Conservation (phyloP, 2,888 invertebrate species). For the Tenthredo amoena region DNA sequence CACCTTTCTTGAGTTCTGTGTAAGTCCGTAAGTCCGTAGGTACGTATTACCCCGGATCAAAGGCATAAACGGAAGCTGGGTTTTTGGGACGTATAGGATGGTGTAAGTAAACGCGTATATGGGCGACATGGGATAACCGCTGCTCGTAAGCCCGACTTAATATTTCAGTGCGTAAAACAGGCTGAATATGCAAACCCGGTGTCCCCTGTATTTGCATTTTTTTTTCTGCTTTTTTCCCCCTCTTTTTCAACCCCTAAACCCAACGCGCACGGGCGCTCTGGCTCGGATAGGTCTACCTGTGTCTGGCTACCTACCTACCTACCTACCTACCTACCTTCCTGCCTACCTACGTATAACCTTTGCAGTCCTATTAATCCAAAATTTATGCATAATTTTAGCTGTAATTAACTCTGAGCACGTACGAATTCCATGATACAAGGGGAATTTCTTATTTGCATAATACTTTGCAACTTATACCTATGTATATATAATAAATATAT, state of each 20-base stretch:
- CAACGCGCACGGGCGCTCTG: neutral
- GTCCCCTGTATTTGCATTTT: conserved; percentile 35
- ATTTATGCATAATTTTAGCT: conserved; percentile 47
- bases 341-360: conserved; percentile 22
- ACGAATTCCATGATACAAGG: conserved; percentile 30
- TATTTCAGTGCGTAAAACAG: conserved; percentile 50
- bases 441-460: conserved; percentile 44
- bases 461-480: conserved; percentile 3
- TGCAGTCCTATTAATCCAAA: conserved; percentile 31
- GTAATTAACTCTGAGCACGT: conserved; percentile 45
- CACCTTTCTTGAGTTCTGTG: neutral
- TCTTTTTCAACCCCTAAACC: neutral
- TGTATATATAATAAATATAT: neutral
- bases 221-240: neutral
- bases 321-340: neutral
- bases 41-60: conserved; percentile 14
- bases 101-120: conserved; percentile 31
- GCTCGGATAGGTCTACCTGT: neutral
- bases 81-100: neutral
- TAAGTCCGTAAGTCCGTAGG: neutral
- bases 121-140: conserved; percentile 46
- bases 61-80: conserved; percentile 32
- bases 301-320: neutral
- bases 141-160: conserved; percentile 45
- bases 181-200: conserved; percentile 37